Conservation (phyloP, 1,140 invertebrate species). For the Streblospio benedicti region DNA sequence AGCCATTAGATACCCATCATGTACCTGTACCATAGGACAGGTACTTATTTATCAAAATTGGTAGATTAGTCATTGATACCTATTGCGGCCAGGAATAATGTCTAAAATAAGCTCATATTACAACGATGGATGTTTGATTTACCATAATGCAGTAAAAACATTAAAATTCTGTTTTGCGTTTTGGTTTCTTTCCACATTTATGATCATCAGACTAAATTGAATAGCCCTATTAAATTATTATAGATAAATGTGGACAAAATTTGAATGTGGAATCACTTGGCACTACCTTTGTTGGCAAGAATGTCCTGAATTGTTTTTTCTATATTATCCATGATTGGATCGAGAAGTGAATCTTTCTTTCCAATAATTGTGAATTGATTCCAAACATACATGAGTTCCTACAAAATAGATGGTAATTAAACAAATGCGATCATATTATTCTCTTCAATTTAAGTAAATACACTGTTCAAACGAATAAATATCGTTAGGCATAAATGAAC, state of each 20-base stretch:
- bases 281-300: constrained; percentile 45
- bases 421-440: neutral
- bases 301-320: constrained; percentile 55
- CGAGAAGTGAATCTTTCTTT: constrained; percentile 58
- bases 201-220: too few species aligned
- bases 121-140: neutral
- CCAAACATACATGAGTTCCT: constrained; percentile 87
- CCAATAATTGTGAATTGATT: constrained; percentile 81
- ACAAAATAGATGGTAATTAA: constrained; percentile 18
- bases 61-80: too few species aligned
- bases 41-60: too few species aligned
- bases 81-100: too few species aligned
- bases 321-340: constrained; percentile 63
- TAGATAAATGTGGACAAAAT: neutral
- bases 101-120: neutral
- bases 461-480: neutral
- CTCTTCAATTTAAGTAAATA: neutral
- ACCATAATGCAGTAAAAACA: neutral
- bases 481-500: neutral
- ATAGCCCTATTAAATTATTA: constrained; percentile 10
- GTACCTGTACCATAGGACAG: too few species aligned
- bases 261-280: neutral
- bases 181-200: too few species aligned
- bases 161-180: neutral
- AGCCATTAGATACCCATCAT: too few species aligned